Base-by-base conservation (phyloP, 2,888 invertebrate species). In the Hyles lineata region DNA sequence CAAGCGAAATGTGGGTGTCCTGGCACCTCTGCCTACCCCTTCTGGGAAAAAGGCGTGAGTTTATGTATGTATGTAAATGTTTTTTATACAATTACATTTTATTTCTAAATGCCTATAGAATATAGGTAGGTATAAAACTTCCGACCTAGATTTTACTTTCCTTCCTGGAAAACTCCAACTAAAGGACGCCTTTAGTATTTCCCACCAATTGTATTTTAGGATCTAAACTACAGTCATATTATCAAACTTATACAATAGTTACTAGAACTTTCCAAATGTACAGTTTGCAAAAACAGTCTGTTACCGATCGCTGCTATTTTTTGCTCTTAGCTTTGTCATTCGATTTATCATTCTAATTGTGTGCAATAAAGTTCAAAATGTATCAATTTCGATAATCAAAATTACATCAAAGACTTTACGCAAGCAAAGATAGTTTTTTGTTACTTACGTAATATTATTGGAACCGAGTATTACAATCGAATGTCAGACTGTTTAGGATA, bases 401-500 rank as follows among this genome's bases (percentile, higher is more conserved):
- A 25, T 70, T 58, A 58, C 58, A 59, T 55, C 61, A 61, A 43
- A 61, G 29, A 11, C 55, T 43, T 23, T 50, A 19, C 23, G 71
- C 25, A 71, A 62, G 21, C 15, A 21, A 21, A 6, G 43, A 25
- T 50, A 43, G 17, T 19, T 67, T 67, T 50, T 50, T 35, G 15
- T 67, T 50, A 1, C 17, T 67, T 67, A 67, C 67, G 43, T 67
- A 67, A 67, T 50, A 23, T 21, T 63, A 35, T 50, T 23, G 23
- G 23, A 23, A 6, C 5, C 6, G 67, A 6, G 7, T n/a, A 43
- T 67, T 50, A 67, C n/a, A 55, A 55, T 55, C 55, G 67, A 67
- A 67, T 50, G 67, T 21, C 50, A 43, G 7, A 23, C 15, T 50
- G 23, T 67, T 32, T 29, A 17, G 23, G 8, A 21, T 63, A 11